phyloP scores from a whole-genome alignment of 2,797 vertebrate genomes.

The Xenopus petersii region DNA sequence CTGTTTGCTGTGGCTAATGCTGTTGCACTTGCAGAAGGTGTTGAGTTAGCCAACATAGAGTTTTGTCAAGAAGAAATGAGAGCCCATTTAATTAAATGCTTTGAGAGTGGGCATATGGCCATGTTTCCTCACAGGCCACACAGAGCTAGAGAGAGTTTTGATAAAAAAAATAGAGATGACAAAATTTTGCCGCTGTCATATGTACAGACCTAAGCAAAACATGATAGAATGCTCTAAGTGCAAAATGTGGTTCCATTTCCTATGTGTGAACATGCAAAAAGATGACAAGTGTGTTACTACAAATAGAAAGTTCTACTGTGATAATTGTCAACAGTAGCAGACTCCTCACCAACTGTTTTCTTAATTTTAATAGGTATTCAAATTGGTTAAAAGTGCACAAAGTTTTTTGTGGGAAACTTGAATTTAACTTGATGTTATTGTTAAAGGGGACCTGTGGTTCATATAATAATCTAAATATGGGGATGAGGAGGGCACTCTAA shows the following conservation, averaged over 20 bases:
- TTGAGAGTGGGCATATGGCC: not conserved
- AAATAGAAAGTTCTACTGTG: not conserved
- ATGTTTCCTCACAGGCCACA: not conserved
- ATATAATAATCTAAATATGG: too few relatives aligned
- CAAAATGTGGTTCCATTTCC: conserved; percentile 6
- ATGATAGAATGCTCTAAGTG: not conserved
- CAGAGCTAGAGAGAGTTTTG: not conserved
- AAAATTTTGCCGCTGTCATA: not conserved
- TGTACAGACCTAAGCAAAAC: not conserved
- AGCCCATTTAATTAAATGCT: not conserved
- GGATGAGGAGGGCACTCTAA: too few relatives aligned
- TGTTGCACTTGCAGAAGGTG: not conserved
- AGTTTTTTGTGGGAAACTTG: too few relatives aligned
- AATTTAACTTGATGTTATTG: too few relatives aligned
- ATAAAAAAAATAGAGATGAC: not conserved
- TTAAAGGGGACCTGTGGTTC: too few relatives aligned
- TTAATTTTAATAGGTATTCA: too few relatives aligned
- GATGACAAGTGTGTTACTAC: not conserved
- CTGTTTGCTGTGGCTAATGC: conserved; percentile 15
- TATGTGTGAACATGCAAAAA: not conserved
- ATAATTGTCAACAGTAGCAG: too few relatives aligned
- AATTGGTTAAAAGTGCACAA: too few relatives aligned
- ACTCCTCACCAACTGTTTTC: too few relatives aligned
- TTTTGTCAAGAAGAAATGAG: not conserved
- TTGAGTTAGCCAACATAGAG: not conserved